Conservation (phyloP, 2,113 vertebrate genomes). For the Choloepus hoffmanni region DNA sequence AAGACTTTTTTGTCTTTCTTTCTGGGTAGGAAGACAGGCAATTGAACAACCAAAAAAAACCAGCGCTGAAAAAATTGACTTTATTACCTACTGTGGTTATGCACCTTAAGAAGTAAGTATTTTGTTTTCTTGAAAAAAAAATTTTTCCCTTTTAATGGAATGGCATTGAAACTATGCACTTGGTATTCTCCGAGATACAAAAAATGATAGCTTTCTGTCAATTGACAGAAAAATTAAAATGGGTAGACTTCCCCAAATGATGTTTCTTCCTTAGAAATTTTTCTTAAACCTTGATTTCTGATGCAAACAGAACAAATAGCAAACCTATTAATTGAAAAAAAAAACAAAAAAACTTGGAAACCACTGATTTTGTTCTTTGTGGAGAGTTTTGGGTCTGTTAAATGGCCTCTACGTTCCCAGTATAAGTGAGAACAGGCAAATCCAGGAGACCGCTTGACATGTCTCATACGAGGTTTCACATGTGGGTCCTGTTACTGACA, state of each 20-base stretch:
- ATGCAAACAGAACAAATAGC: conserved; percentile 39
- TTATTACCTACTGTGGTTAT: conserved; percentile 97
- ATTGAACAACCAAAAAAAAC: conserved; percentile 97
- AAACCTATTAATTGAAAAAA: neutral
- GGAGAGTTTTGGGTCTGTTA: neutral
- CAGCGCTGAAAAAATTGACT: conserved; percentile 97
- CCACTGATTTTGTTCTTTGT: conserved; percentile 21
- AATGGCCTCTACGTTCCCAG: neutral
- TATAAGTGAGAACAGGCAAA: conserved; percentile 3
- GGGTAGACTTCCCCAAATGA: conserved; percentile 16
- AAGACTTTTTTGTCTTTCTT: conserved; percentile 31
- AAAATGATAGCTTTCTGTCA: neutral
- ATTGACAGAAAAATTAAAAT: conserved; percentile 5
- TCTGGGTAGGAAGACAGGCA: conserved; percentile 94
- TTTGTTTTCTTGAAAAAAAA: conserved; percentile 25
- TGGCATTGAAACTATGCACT: neutral
- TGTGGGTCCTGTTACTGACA: neutral
- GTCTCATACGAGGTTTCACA: neutral
- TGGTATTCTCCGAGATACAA: neutral
- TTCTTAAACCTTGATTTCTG: conserved; percentile 20
- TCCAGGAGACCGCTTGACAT: neutral
- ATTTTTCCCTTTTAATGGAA: conserved; percentile 33
- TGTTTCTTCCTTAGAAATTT: conserved; percentile 12
- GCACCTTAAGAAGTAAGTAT: conserved; percentile 98
- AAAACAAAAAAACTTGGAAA: conserved; percentile 12